phyloP scores from a whole-genome alignment of 2,113 vertebrate genomes.

The Myotis yumanensis region DNA sequence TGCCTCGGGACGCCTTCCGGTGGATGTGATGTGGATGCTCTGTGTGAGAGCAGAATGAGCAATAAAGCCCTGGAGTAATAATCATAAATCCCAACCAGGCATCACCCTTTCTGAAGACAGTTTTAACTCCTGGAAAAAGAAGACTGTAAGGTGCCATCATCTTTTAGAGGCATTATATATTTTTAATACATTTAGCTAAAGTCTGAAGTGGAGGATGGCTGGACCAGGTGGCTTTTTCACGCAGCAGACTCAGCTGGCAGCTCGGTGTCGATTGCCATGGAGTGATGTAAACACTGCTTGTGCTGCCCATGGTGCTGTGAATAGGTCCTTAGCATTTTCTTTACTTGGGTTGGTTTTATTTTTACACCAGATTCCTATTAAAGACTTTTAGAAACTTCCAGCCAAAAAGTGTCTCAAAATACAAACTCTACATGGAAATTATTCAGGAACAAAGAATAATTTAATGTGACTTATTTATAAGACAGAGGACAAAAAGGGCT shows the following conservation, averaged over 20 bases:
- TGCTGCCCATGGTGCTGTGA: conserved; percentile 38
- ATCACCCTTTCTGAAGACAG: conserved; percentile 40
- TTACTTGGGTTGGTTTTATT: conserved; percentile 26
- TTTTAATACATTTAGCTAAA: conserved; percentile 49
- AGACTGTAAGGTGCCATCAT: background rate
- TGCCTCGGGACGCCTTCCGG: background rate
- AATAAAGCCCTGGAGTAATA: conserved; percentile 17
- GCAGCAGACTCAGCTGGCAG: conserved; percentile 53
- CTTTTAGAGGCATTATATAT: conserved; percentile 53
- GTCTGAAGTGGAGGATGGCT: conserved; percentile 53
- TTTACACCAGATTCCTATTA: conserved; percentile 45
- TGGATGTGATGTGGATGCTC: background rate
- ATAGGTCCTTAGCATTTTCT: background rate
- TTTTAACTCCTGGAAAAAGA: conserved; percentile 53
- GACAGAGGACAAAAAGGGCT: background rate
- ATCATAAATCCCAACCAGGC: conserved; percentile 60
- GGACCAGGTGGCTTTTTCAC: conserved; percentile 45
- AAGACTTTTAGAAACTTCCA: conserved; percentile 55
- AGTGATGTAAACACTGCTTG: conserved; percentile 55
- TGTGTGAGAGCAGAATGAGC: background rate
- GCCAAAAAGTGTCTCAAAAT: background rate
- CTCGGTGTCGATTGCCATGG: conserved; percentile 10
- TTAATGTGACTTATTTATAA: background rate
- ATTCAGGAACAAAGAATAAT: conserved; percentile 61
- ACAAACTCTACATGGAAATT: background rate